These are phyloP conservation scores for Lepus townsendii DNA, from an alignment of 2,797 vertebrate genomes.

Conservation along the genomic window DNA sequence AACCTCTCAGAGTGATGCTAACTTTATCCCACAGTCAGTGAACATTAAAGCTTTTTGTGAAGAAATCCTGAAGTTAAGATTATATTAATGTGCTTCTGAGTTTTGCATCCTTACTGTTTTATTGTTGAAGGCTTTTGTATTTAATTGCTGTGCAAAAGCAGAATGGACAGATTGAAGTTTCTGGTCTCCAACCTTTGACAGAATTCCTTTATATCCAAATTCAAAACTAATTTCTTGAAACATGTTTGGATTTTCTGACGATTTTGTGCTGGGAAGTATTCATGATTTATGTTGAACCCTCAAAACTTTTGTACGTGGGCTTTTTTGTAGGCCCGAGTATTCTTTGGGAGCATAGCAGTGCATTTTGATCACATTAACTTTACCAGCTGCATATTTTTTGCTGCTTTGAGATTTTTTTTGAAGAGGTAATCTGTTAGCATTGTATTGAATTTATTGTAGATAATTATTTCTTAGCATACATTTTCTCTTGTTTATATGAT, in stretches of 20 bases:
- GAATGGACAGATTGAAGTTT: slow-evolving; percentile 70
- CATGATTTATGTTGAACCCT: slow-evolving; percentile 68
- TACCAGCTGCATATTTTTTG: slow-evolving; percentile 62
- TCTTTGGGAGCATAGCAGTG: slow-evolving; percentile 55
- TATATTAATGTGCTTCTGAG: slow-evolving; percentile 57
- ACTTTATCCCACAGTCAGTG: slow-evolving; percentile 15
- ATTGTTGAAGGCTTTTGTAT: slow-evolving; percentile 65
- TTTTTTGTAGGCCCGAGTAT: slow-evolving; percentile 52
- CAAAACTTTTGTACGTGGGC: slow-evolving; percentile 48
- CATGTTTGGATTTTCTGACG: slow-evolving; percentile 67
- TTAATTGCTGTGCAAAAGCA: slow-evolving; percentile 68
- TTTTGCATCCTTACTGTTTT: slow-evolving; percentile 67
- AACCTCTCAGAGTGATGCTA: slow-evolving; percentile 52
- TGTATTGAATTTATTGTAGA: slow-evolving; percentile 54
- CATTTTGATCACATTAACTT: slow-evolving; percentile 66
- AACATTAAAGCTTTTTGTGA: slow-evolving; percentile 43
- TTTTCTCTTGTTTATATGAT: slow-evolving; percentile 48
- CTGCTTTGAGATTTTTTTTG: slow-evolving; percentile 45
- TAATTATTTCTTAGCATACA: slow-evolving; percentile 37
- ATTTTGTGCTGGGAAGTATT: slow-evolving; percentile 70
- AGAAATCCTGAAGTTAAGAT: slow-evolving; percentile 67
- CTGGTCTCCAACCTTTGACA: slow-evolving; percentile 53
- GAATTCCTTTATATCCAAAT: slow-evolving; percentile 61
- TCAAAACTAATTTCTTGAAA: slow-evolving; percentile 66
- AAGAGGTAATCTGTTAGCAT: slow-evolving; percentile 63